phyloP scores from a whole-genome alignment of 92 coral and sea anemone species.

The Paramuricea clavata region DNA sequence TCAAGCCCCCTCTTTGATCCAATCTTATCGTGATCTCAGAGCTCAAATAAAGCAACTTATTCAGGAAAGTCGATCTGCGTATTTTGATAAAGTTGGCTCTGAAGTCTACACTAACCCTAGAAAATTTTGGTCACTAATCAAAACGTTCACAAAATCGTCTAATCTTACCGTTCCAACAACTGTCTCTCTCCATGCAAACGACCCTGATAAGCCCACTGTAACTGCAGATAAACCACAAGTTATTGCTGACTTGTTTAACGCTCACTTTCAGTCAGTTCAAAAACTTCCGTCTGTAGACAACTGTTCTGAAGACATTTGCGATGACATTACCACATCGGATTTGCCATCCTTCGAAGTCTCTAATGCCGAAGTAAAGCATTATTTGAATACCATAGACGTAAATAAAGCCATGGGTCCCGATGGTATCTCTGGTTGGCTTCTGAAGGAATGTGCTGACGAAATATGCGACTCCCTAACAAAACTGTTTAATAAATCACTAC shows the following conservation, averaged over 20 bases:
- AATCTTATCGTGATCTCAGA: background rate
- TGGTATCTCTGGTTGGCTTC: background rate
- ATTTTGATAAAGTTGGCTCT: constrained; percentile 4
- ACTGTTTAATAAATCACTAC: background rate
- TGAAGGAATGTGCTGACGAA: background rate
- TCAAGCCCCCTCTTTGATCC: background rate
- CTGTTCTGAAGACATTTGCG: background rate
- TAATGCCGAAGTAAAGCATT: background rate
- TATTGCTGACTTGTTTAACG: background rate
- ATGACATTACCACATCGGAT: too few species aligned
- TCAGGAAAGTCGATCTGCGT: background rate
- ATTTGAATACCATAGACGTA: background rate
- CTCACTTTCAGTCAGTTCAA: background rate
- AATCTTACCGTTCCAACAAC: background rate
- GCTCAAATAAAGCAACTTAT: background rate
- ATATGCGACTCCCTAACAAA: background rate
- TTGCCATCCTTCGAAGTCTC: background rate
- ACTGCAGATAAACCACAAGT: background rate
- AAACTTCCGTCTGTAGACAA: background rate
- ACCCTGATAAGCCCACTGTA: background rate
- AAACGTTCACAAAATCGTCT: background rate
- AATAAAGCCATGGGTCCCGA: background rate
- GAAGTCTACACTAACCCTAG: constrained; percentile 5
- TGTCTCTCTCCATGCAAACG: background rate
- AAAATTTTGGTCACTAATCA: background rate